Evolutionary conservation across 1,140 invertebrate genomes (phyloP).

Genomic region (Drosophila sturtevanti): DNA sequence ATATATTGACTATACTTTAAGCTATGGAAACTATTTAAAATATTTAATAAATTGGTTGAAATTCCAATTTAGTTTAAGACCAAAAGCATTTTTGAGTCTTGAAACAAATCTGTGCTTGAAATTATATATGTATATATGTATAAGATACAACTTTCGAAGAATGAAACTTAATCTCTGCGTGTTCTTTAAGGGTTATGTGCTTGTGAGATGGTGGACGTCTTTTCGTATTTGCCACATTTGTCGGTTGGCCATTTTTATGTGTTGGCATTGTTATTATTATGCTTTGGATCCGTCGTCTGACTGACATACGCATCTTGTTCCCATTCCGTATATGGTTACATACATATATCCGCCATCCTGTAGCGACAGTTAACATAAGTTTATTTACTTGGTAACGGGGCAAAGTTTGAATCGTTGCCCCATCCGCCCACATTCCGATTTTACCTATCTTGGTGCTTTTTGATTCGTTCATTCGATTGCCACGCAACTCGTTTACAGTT

Average conservation of each 20-base stretch:
- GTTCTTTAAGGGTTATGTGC: too few relatives aligned
- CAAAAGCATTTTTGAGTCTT: too few relatives aligned
- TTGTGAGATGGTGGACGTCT: too few relatives aligned
- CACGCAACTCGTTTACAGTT: conserved; percentile 69
- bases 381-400: conserved; percentile 9
- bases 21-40: too few relatives aligned
- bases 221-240: conserved; percentile 24
- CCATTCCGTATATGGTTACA: conserved; percentile 38
- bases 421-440: neutral
- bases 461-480: conserved; percentile 42
- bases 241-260: conserved; percentile 26
- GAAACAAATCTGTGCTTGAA: too few relatives aligned
- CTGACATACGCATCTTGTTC: conserved; percentile 43
- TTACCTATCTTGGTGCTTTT: neutral
- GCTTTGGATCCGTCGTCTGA: neutral
- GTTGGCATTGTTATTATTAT: conserved; percentile 2
- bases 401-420: conserved; percentile 28
- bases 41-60: too few relatives aligned
- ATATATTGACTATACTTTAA: too few relatives aligned
- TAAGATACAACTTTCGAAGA: too few relatives aligned
- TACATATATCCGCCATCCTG: neutral
- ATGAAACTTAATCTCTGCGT: too few relatives aligned
- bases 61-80: too few relatives aligned
- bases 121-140: too few relatives aligned
- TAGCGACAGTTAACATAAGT: neutral